phyloP scores from a whole-genome alignment of 1,140 invertebrate genomes.

The Drosophila trapezifrons region DNA sequence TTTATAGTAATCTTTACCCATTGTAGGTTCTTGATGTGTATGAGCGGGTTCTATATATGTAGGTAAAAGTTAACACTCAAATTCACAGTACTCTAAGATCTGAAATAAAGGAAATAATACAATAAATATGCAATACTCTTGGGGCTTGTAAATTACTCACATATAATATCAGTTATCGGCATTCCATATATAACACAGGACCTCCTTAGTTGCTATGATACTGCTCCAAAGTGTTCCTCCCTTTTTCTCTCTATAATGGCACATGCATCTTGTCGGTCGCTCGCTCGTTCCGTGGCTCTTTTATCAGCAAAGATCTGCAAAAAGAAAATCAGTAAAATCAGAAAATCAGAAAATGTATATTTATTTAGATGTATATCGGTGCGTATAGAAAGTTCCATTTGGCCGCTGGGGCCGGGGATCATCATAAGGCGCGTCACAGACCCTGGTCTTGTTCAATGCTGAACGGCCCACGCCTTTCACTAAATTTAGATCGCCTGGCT shows the following conservation, averaged over 20 bases:
- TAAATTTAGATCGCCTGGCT: slow-evolving; percentile 64
- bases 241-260: slow-evolving; percentile 64
- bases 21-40: slow-evolving; percentile 84
- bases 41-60: slow-evolving; percentile 33
- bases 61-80: slow-evolving; percentile 32
- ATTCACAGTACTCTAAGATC: slow-evolving; percentile 48
- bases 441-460: slow-evolving; percentile 75
- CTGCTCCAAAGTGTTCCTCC: slow-evolving; percentile 52
- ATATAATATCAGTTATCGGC: slow-evolving; percentile 51
- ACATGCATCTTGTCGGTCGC: slow-evolving; percentile 71
- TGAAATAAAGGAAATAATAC: slow-evolving; percentile 2
- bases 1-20: slow-evolving; percentile 99
- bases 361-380: slow-evolving; percentile 24
- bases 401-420: slow-evolving; percentile 33
- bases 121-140: neutral
- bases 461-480: slow-evolving; percentile 67
- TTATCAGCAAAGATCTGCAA: slow-evolving; percentile 51
- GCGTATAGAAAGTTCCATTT: slow-evolving; percentile 55
- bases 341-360: slow-evolving; percentile 20
- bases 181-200: slow-evolving; percentile 55
- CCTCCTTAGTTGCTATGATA: slow-evolving; percentile 72
- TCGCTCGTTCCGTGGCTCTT: slow-evolving; percentile 37
- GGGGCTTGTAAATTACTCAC: neutral
- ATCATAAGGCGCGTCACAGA: slow-evolving; percentile 61
- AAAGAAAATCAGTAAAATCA: neutral